These are phyloP conservation scores for Meliscaeva auricollis DNA, from an alignment of 2,888 invertebrate species.

Conservation along the genomic window DNA sequence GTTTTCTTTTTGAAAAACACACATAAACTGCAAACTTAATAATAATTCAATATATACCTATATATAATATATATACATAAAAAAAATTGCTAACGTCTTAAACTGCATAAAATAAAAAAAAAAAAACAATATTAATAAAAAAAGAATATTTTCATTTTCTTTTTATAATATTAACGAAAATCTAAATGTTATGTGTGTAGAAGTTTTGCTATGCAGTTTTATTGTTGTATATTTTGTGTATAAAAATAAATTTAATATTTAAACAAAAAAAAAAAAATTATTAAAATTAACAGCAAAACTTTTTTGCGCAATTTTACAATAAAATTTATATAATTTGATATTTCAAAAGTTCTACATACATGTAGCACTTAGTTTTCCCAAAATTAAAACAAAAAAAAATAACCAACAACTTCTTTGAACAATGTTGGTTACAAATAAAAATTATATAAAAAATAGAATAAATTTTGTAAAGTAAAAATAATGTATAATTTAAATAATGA, in stretches of 20 bases:
- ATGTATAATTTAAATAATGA: slow-evolving; percentile 54
- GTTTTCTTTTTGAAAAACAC: slow-evolving; percentile 45
- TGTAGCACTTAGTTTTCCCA: slow-evolving; percentile 61
- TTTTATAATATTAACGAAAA: slow-evolving; percentile 57
- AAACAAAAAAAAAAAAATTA: slow-evolving; percentile 7
- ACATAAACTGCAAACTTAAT: slow-evolving; percentile 59
- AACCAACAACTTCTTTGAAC: slow-evolving; percentile 6
- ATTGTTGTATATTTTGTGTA: slow-evolving; percentile 62
- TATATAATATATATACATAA: slow-evolving; percentile 8
- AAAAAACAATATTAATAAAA: neutral
- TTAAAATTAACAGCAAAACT: slow-evolving; percentile 27
- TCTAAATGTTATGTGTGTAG: slow-evolving; percentile 75
- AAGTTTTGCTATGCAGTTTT: slow-evolving; percentile 67
- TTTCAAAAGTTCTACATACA: slow-evolving; percentile 73
- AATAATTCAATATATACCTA: slow-evolving; percentile 31
- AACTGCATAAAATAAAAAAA: slow-evolving; percentile 51
- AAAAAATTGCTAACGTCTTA: slow-evolving; percentile 60
- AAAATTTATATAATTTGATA: slow-evolving; percentile 13
- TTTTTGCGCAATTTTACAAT: slow-evolving; percentile 32
- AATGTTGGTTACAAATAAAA: slow-evolving; percentile 18
- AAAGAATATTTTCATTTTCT: slow-evolving; percentile 43
- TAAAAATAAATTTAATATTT: neutral
- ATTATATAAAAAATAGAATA: slow-evolving; percentile 34
- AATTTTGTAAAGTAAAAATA: slow-evolving; percentile 39
- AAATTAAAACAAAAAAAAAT: slow-evolving; percentile 27